Base-by-base conservation (phyloP, 2,888 invertebrate species). In the Tetragonisca angustula region DNA sequence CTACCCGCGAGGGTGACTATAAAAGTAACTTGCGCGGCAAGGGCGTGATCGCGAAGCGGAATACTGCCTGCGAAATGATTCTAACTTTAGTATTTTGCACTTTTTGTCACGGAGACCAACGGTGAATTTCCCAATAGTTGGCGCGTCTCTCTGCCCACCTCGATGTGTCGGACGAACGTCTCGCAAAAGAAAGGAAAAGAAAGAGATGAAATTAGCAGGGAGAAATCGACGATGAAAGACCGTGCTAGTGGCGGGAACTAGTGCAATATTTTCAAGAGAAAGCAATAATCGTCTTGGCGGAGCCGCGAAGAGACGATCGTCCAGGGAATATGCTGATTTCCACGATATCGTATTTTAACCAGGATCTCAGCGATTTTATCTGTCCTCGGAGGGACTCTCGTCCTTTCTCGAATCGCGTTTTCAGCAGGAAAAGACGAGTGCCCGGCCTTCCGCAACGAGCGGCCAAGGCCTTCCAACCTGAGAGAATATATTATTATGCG, bases 301-400 rank as follows among this genome's bases (percentile, higher is more conserved):
- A 61, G 67, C 43, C 62, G 49, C 67, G 68, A 50, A 52, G 15
- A 49, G 32, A 72, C 67, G 73, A 73, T 27, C 59, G 64, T 21
- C 52, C 70, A 52, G 71, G 72, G 77, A 82, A 83, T 67, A 83
- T 71, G 76, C 86, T 77, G 79, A 84, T 87, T 83, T 79, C 62
- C 83, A 27, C 69, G 80, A 79, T 83, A 79, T 62, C 75, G 75
- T 76, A 76, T 72, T 65, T 76, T 32, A 70, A 43, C 65, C 56
- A 11, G 62, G 17, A 75, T 36, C 75, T 43, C 36, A 43, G n/a
- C 68, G 69, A 79, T 75, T 79, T 75, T 69, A 68, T 68, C 68
- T 52, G 59, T 17, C 50, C 67, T 36, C 59, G 67, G 59, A 59
- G 72, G 54, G 54, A 56, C 76, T 4, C 32, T 59, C 76, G n/a